Evolutionary conservation across 2,888 invertebrate species (phyloP).

Genomic region (Sesia apiformis): DNA sequence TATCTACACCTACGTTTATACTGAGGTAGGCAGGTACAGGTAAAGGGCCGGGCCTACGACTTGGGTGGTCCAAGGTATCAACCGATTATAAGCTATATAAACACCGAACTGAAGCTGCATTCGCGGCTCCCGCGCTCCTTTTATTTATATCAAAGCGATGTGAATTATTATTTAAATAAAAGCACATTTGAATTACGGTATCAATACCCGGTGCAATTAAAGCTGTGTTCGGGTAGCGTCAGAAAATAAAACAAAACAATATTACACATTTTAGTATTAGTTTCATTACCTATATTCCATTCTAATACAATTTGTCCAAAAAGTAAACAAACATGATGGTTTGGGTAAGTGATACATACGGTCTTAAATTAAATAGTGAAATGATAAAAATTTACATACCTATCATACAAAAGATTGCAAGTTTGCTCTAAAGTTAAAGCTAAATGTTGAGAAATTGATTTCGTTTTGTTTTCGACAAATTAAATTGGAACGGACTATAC

Average conservation of each 20-base stretch:
- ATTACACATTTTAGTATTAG: no score
- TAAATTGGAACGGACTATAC: no score
- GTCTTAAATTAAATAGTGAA: no score
- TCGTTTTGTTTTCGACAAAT: no score
- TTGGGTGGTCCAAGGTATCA: slow-evolving; percentile 66
- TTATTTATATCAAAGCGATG: slow-evolving; percentile 32
- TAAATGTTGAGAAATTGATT: no score
- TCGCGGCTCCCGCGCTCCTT: slow-evolving; percentile 27
- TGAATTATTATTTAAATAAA: slow-evolving; percentile 56
- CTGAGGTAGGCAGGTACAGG: slow-evolving; percentile 22
- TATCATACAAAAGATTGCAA: no score
- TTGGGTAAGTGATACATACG: no score
- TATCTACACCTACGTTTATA: slow-evolving; percentile 1
- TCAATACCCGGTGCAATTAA: slow-evolving; percentile 48
- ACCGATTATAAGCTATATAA: slow-evolving; percentile 53
- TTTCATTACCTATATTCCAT: no score
- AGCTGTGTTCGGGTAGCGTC: slow-evolving; percentile 18
- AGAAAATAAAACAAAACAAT: slow-evolving; percentile 4
- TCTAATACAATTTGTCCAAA: no score
- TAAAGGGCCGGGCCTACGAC: slow-evolving; percentile 40
- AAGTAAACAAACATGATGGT: no score
- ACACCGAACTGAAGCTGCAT: slow-evolving; percentile 18
- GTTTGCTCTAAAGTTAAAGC: no score
- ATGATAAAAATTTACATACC: no score
- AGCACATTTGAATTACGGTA: slow-evolving; percentile 44